A percentile compares a stretch with the other conserved stretches of the same genome.
phyloP scores from a whole-genome alignment of 2,797 vertebrate genomes.

The Eleutherodactylus coqui region DNA sequence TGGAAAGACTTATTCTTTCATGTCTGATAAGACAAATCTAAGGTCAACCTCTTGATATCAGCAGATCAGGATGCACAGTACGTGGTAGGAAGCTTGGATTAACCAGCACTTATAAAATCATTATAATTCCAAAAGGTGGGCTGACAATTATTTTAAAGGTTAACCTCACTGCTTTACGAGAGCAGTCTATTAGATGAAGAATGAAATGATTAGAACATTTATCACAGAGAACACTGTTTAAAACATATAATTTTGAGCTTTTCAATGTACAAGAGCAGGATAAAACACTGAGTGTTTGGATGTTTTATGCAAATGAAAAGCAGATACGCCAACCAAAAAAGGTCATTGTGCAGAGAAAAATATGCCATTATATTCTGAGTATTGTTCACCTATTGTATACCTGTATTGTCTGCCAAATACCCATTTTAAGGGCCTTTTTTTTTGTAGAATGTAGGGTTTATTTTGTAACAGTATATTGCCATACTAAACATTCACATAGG shows the following conservation, averaged over 20 bases:
- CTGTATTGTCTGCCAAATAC: neutral
- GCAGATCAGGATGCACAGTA: slow-evolving; percentile 47
- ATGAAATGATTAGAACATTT: slow-evolving; percentile 57
- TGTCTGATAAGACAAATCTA: slow-evolving; percentile 54
- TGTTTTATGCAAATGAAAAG: slow-evolving; percentile 42
- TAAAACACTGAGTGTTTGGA: slow-evolving; percentile 31
- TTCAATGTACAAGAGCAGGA: slow-evolving; percentile 42
- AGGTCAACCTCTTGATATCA: slow-evolving; percentile 56
- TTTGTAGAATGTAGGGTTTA: neutral
- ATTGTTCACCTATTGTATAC: neutral
- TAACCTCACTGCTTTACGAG: slow-evolving; percentile 58
- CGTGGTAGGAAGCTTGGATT: slow-evolving; percentile 44
- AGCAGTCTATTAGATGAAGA: slow-evolving; percentile 56
- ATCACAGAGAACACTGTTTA: slow-evolving; percentile 60
- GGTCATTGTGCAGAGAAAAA: neutral
- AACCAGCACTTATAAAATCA: slow-evolving; percentile 57
- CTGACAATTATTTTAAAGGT: slow-evolving; percentile 63
- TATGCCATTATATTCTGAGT: neutral
- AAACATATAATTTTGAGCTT: slow-evolving; percentile 61
- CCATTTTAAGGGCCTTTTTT: neutral
- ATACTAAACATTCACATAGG: neutral
- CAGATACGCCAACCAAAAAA: neutral
- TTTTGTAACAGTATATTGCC: neutral
- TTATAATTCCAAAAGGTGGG: slow-evolving; percentile 61
- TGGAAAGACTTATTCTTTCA: slow-evolving; percentile 43